Base-by-base conservation (phyloP, 2,797 vertebrate genomes). In the Ceryle rudis region DNA sequence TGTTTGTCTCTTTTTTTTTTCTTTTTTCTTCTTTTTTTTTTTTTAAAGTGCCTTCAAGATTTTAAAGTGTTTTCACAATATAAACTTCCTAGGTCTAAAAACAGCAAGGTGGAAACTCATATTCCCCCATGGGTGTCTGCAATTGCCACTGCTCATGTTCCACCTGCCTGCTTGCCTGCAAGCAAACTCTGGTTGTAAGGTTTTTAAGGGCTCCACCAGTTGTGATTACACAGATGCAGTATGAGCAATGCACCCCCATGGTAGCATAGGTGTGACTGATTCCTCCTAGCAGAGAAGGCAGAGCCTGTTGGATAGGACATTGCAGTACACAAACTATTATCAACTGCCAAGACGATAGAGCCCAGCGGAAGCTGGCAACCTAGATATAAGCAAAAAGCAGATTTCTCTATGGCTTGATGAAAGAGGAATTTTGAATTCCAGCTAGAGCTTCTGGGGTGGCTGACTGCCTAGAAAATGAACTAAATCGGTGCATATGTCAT, bases 381-480 rank as follows among this genome's bases (percentile, higher is more conserved):
- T 37, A 57, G 18, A 47, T 25, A 28, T 0, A 9, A 89, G 29
- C 28, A 73, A 86, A 80, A 79, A 35, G 25, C 20, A 28, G 14
- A 54, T 71, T 93, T 79, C 41, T 82, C 31, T 42, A 3, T 22
- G 49, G n/a, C 17, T 86, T 60, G 19, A 23, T 77, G 33, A 77
- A 66, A 71, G 18, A 75, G 23, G 39, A 84, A 70, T 60, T 94
- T 86, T 3, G 17, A 1, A 67, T 77, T 81, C 62, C 14, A 35
- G 10, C 23, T 67, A 22, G 55, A 73, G 39, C n/a, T 93, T 49
- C 28, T 81, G 16, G 28, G 29, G n/a, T 81, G 72, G 71, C 75
- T 92, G 87, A 15, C 23, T 79, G 84, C 84, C 85, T 88, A 46
- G 85, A 81, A 92, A 87, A 88, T 44, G 10, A 70, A 33, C 20